Conservation (phyloP, 1,140 invertebrate genomes). For the Linepithema humile region DNA sequence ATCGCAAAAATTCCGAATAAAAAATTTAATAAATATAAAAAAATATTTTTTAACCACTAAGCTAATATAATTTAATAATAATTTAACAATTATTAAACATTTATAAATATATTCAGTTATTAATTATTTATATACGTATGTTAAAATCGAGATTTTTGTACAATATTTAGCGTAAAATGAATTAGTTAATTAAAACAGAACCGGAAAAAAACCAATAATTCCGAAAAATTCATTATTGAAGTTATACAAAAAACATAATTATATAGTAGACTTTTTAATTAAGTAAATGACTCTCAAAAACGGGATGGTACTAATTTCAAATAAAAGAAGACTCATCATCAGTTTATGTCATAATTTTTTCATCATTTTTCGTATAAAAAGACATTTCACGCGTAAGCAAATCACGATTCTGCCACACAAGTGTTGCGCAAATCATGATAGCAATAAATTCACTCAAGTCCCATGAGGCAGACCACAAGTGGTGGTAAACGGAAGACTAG, state of each 20-base stretch:
- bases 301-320: not conserved
- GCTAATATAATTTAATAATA: not conserved
- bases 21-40: not conserved
- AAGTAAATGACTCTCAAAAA: not conserved
- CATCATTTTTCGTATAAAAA: not conserved
- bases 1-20: not conserved
- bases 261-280: not conserved
- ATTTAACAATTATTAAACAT: slow-evolving; percentile 13
- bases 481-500: not conserved
- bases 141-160: slow-evolving; percentile 27
- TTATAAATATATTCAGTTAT: slow-evolving; percentile 12
- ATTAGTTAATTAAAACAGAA: slow-evolving; percentile 12
- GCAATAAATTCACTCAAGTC: slow-evolving; percentile 9
- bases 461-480: not conserved
- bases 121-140: slow-evolving; percentile 16
- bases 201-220: not conserved
- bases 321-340: slow-evolving; percentile 2
- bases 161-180: slow-evolving; percentile 27
- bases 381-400: not conserved
- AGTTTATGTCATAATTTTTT: slow-evolving; percentile 17
- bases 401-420: not conserved
- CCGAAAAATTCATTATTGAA: slow-evolving; percentile 27
- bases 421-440: not conserved
- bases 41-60: too few relatives aligned
- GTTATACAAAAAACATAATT: slow-evolving; percentile 3